Evolutionary conservation across 53 echinoderm and acorn worm species (phyloP).

Genomic region (Glandiceps talaboti): DNA sequence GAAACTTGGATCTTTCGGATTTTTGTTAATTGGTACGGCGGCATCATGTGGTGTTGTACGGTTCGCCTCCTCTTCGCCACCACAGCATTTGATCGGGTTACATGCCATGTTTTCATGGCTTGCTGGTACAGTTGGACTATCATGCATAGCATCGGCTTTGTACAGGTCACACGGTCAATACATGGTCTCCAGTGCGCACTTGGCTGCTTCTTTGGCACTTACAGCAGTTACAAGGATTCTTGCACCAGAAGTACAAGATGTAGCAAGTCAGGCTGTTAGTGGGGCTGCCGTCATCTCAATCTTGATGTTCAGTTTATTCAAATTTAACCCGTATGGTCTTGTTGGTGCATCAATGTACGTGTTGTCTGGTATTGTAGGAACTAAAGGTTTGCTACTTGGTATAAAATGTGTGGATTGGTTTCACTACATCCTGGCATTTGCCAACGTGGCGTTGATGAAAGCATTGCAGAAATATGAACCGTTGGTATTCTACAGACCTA

Average conservation of each 20-base stretch:
- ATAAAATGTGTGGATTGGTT: slow-evolving; percentile 74
- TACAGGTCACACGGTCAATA: background rate
- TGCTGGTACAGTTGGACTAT: background rate
- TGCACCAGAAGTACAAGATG: slow-evolving; percentile 9
- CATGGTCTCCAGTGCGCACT: slow-evolving; percentile 30
- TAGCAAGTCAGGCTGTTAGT: slow-evolving; percentile 29
- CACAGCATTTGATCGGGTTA: slow-evolving; percentile 31
- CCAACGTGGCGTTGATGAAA: slow-evolving; percentile 47
- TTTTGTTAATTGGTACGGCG: slow-evolving; percentile 52
- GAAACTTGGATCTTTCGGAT: slow-evolving; percentile 43
- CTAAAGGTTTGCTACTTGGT: slow-evolving; percentile 39
- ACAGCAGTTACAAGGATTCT: slow-evolving; percentile 15
- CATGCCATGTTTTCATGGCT: slow-evolving; percentile 63
- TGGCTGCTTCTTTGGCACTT: slow-evolving; percentile 42
- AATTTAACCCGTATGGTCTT: slow-evolving; percentile 69
- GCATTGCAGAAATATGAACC: slow-evolving; percentile 31
- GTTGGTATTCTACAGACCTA: background rate
- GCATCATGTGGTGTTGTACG: slow-evolving; percentile 52
- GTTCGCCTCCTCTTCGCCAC: slow-evolving; percentile 31
- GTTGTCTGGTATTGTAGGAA: slow-evolving; percentile 54
- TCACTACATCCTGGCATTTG: slow-evolving; percentile 77
- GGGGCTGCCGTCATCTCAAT: slow-evolving; percentile 54
- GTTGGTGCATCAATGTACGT: slow-evolving; percentile 58
- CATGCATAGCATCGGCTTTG: background rate
- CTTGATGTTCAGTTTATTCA: slow-evolving; percentile 43